Base-by-base conservation (phyloP, 1,140 invertebrate species). In the Diachasmimorpha longicaudata region DNA sequence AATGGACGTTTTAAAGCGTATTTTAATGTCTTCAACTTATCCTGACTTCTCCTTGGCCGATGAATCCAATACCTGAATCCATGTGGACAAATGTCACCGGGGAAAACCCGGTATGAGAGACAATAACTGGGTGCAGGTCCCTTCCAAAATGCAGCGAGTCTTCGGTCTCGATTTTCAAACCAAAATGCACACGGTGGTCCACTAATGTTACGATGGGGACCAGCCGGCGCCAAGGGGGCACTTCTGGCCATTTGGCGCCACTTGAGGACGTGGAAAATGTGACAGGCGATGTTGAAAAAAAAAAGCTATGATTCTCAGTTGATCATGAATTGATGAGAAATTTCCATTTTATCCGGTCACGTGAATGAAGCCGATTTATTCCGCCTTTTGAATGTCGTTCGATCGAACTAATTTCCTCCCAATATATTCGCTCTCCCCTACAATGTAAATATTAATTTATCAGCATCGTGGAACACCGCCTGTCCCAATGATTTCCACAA, bases 141-240 rank as follows among this genome's bases (percentile, higher is more conserved):
- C n/a, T 25, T 37, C 42, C 19, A 2, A 31, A 63, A 67, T 63
- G 31, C 58, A 63, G 58, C 1, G 58, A 25, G 31, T 13, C 6
- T 42, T 42, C 39, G 16, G 23, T 72, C 16, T 36, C 70, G 19
- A 23, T 44, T 70, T 31, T 63, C 10, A 36, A 37, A 21, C 31
- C 19, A 23, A 72, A 14, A 36, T 72, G 21, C 25, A 31, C 44
- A 52, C 48, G 44, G 48, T 19, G 39, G 23, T 58, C 58, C 19
- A 63, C 58, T 63, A 63, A 63, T 63, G 58, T 25, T 13, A 25
- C 39, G 8, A 63, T 63, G 39, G 69, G 68, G 69, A 66, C 75
- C 71, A 73, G 76, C 71, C 69, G 76, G 76, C 76, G 76, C 67
- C 76, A 77, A n/a, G 16, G 68, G 25, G 36, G 16, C 67, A 77